These are phyloP conservation scores for Anguilla anguilla DNA, from an alignment of 2,797 vertebrate genomes.

Conservation along the genomic window DNA sequence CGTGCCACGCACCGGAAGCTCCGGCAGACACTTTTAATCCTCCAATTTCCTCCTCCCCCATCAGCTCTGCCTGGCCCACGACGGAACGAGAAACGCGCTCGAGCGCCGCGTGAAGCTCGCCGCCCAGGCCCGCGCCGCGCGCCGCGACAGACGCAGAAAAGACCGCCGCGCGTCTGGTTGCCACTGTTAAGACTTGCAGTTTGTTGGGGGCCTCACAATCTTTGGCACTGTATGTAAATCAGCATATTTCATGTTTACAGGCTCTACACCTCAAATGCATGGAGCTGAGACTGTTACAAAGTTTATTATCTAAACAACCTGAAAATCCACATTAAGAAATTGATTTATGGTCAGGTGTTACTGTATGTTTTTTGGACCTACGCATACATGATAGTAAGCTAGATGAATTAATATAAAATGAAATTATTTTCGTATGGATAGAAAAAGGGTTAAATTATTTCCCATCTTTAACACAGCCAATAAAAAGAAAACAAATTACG, in stretches of 20 bases:
- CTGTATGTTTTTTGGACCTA: not conserved
- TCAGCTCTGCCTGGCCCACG: slow-evolving; percentile 87
- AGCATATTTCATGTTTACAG: not conserved
- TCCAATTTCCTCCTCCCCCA: slow-evolving; percentile 98
- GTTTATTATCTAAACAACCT: not conserved
- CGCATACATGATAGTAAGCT: not conserved
- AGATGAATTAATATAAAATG: not conserved
- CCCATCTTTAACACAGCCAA: not conserved
- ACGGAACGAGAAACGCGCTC: slow-evolving; percentile 94
- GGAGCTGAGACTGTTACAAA: not conserved
- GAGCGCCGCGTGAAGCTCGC: slow-evolving; percentile 54
- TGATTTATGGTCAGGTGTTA: not conserved
- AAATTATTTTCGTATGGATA: slow-evolving; percentile 4
- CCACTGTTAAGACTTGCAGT: not conserved
- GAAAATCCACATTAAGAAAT: not conserved
- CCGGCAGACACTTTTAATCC: slow-evolving; percentile 98
- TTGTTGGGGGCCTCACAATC: not conserved
- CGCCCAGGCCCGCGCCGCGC: slow-evolving; percentile 59
- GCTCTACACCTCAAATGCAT: not conserved
- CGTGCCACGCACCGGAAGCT: slow-evolving; percentile 90
- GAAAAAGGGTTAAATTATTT: not conserved
- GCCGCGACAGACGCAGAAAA: slow-evolving; percentile 55
- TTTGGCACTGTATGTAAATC: not conserved
- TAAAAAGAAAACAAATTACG: not conserved
- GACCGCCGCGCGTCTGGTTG: not conserved